phyloP scores from a whole-genome alignment of 2,888 invertebrate species.

The Steinernema scapterisci region DNA sequence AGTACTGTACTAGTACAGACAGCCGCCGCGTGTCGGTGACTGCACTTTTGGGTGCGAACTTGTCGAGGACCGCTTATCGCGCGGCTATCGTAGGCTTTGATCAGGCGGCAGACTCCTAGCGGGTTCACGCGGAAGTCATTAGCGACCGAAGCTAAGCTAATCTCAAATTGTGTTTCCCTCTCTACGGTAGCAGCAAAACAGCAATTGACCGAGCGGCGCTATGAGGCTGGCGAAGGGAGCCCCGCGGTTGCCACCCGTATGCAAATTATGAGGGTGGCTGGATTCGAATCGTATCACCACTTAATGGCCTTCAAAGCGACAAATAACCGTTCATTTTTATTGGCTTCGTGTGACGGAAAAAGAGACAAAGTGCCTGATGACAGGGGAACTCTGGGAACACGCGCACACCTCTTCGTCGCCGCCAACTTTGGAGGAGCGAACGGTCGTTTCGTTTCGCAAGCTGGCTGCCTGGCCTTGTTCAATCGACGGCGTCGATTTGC shows the following conservation, averaged over 20 bases:
- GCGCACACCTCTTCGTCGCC: constrained; percentile 20
- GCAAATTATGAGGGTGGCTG: constrained; percentile 30
- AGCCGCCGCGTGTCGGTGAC: no score
- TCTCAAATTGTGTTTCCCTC: background rate
- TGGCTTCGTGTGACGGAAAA: constrained; percentile 37
- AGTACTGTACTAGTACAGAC: background rate
- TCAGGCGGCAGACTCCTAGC: no score
- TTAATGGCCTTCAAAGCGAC: constrained; percentile 31
- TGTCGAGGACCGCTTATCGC: background rate
- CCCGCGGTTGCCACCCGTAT: background rate
- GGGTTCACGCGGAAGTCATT: background rate
- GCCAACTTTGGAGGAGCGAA: background rate
- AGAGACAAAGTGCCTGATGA: constrained; percentile 24
- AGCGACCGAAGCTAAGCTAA: background rate
- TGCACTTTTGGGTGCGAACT: background rate
- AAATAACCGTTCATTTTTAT: constrained; percentile 60
- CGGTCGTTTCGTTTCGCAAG: constrained; percentile 12
- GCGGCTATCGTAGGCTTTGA: no score
- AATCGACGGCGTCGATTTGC: constrained; percentile 29
- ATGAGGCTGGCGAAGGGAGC: background rate
- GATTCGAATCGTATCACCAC: constrained; percentile 23
- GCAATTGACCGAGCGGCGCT: background rate
- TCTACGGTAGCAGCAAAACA: background rate
- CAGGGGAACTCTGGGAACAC: constrained; percentile 26
- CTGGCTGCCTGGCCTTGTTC: constrained; percentile 17